A percentile compares a stretch with the other conserved stretches of the same genome.
Evolutionary conservation across 2,113 vertebrate genomes (phyloP).

Genomic region (Nicator chloris): DNA sequence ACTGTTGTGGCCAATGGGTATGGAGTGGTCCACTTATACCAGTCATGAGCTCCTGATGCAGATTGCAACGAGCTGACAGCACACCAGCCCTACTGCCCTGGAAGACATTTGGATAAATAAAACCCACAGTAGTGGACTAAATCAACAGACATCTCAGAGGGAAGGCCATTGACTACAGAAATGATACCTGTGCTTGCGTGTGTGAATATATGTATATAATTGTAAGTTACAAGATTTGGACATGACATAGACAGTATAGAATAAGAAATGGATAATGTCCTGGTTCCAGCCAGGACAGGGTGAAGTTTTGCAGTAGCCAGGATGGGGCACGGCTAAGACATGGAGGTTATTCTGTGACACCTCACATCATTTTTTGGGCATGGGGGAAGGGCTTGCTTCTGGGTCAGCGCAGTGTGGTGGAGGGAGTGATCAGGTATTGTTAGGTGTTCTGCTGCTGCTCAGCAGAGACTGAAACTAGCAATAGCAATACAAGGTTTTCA

Average conservation of each 20-base stretch:
- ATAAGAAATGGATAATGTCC: background rate
- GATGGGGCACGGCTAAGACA: too few species aligned
- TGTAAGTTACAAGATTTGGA: background rate
- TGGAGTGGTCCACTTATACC: background rate
- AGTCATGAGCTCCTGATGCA: background rate
- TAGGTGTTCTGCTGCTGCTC: background rate
- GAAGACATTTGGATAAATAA: background rate
- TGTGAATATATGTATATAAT: background rate
- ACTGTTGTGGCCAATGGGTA: rapidly evolving
- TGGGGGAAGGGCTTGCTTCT: too few species aligned
- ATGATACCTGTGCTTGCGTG: background rate
- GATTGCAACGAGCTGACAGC: background rate
- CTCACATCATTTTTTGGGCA: too few species aligned
- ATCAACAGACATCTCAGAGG: background rate
- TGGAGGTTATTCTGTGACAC: too few species aligned
- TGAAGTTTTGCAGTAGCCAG: too few species aligned
- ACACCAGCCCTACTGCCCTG: background rate
- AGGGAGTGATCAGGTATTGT: background rate
- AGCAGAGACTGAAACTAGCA: background rate
- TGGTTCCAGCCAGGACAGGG: background rate
- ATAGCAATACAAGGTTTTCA: background rate
- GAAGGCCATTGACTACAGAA: background rate
- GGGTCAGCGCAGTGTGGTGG: too few species aligned
- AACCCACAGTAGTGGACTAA: background rate
- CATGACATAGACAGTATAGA: background rate